Evolutionary conservation across 2,888 invertebrate species (phyloP), one percentile per base, ranked within the genome.

Genomic region (Tipula lateralis): DNA sequence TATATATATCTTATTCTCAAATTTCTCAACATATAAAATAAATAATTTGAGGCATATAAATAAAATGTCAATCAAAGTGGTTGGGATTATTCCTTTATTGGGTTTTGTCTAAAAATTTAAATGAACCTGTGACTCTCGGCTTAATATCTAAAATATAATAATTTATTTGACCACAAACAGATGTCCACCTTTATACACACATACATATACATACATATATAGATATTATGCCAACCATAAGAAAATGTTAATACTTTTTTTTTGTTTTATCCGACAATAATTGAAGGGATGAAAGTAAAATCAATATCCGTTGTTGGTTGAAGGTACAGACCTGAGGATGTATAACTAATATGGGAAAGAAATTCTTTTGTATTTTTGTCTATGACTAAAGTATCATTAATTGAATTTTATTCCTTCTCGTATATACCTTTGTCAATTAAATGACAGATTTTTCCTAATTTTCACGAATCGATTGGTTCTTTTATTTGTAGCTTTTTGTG

Each of bases 391-490:
- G 66, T 7, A 66, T 66, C 66, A 66, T 66, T 66, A 66, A 66
- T 66, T 66, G 66, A 66, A 66, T 66, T 66, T 66, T 66, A 24
- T 24, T 66, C 12, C 24, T 66, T 66, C 24, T 66, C 66, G 3
- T 9, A n/a, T 66, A 24, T 66, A 66, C 66, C 66, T 66, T 24
- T 66, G 66, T 66, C 66, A 66, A 50, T 50, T 50, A 19, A 66
- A 66, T 24, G 66, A 66, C 66, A 66, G 66, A 66, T 66, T 66
- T 66, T 66, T 66, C 24, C 66, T 66, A 66, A 66, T 66, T 66
- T 66, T 66, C 66, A 24, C 66, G 66, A 66, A 66, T 24, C 66
- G 66, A 66, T 66, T 66, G 24, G n/a, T 44, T 44, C n/a, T n/a
- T n/a, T n/a, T n/a, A n/a, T n/a, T n/a, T n/a, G n/a, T n/a, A n/a